These are phyloP conservation scores for Mormyrops attenuatus DNA, from an alignment of 2,797 vertebrate species.

Conservation along the genomic window DNA sequence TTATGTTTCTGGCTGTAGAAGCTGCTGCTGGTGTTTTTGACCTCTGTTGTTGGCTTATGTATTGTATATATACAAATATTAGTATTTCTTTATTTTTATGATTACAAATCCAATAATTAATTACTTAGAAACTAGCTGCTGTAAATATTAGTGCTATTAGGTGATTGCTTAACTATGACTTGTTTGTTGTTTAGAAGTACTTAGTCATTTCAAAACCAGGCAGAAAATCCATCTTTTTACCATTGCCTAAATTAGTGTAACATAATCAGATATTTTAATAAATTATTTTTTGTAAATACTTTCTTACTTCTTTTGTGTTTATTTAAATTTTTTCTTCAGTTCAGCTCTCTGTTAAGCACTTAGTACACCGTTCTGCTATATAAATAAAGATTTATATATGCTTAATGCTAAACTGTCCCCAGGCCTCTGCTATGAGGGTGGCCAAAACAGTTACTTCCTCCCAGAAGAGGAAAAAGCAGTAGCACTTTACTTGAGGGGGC, in stretches of 20 bases:
- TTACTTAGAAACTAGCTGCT: neutral
- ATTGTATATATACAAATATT: neutral
- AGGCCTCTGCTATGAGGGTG: too few species aligned
- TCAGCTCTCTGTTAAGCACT: too few species aligned
- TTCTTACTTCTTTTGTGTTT: too few species aligned
- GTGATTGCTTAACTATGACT: neutral
- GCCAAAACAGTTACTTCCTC: neutral
- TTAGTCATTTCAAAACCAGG: neutral
- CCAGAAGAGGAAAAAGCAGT: neutral
- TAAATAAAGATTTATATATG: too few species aligned
- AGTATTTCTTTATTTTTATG: too few species aligned
- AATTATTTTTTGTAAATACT: too few species aligned
- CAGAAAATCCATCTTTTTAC: neutral
- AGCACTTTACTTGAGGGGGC: neutral
- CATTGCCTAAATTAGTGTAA: neutral
- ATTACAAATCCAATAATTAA: neutral
- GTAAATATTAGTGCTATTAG: neutral
- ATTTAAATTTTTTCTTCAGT: too few species aligned
- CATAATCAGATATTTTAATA: too few species aligned
- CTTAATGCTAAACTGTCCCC: too few species aligned
- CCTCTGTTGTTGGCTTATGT: neutral
- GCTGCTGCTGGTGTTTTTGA: neutral
- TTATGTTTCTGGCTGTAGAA: neutral
- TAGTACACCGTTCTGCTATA: too few species aligned
- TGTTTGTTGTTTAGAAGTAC: neutral